Base-by-base conservation (phyloP, 2,797 vertebrate genomes). In the Pseudochirops cupreus region DNA sequence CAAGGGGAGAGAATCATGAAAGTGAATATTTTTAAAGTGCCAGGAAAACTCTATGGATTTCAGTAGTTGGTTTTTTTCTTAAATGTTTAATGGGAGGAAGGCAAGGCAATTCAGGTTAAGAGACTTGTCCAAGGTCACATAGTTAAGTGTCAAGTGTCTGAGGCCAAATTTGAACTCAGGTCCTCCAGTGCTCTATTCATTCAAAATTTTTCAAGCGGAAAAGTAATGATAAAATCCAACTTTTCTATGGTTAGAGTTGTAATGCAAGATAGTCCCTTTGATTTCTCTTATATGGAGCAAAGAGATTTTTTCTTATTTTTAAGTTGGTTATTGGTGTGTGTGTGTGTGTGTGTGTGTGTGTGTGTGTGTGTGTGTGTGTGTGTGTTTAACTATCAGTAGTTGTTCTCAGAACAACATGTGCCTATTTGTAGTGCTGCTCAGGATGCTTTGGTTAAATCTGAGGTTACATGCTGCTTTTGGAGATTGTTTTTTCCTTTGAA, bases 11-110 rank as follows among this genome's bases (percentile, higher is more conserved):
- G 56, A 94, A 91, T 29, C 53, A 97, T 31, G 21, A 62, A 94
- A 10, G 50, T 92, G 29, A 91, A 87, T 55, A 91, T 59, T 95
- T 97, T 93, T 96, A 56, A 95, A 92, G 91, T 91, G 1, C 13
- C 94, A 95, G 29, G 11, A 95, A 55, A 94, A 74, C 96, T 95
- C 5, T 91, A 12, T 93, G 91, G 90, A 53, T 92, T 95, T 16
- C 95, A 95, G 13, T 96, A 14, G 53, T 14, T 82, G 7, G 59
- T 93, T 93, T 56, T 53, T 52, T 52, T 52, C 5, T 52, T 52
- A 3, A 52, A 52, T 52, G 3, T 52, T 52, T 52, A 52, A 52
- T 6, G 52, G 52, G 52, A 53, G 52, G 52, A 53, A 53, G 52
- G 52, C 5, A 7, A 53, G 5, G 52, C 52, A 53, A 6, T 53